phyloP scores from a whole-genome alignment of 2,888 invertebrate genomes.

The Aporophyla lueneburgensis region DNA sequence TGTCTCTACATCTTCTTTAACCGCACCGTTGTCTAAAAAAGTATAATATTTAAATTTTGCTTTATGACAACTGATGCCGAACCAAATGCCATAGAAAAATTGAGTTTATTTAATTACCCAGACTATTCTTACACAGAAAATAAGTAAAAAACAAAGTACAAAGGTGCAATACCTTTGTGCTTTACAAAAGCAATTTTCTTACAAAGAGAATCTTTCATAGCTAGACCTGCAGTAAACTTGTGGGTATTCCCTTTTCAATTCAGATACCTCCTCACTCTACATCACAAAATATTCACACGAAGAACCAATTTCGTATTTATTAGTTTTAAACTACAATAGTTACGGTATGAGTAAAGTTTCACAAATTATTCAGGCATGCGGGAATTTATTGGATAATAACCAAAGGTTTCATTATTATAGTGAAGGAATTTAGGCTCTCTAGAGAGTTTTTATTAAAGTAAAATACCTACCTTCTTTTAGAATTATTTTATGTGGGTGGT shows the following conservation, averaged over 20 bases:
- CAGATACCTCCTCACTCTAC: not conserved
- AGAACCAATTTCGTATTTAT: slow-evolving; percentile 3
- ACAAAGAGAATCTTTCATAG: not conserved
- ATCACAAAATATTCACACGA: not conserved
- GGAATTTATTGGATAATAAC: slow-evolving; percentile 10
- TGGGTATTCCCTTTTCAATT: too few relatives aligned
- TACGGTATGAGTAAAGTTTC: slow-evolving; percentile 3
- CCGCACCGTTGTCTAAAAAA: too few relatives aligned
- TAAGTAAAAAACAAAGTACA: too few relatives aligned
- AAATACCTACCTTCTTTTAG: not conserved
- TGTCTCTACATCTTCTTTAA: too few relatives aligned
- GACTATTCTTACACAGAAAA: too few relatives aligned
- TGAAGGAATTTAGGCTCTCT: not conserved
- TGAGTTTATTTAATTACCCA: too few relatives aligned
- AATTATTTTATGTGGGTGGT: not conserved
- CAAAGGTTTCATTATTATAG: not conserved
- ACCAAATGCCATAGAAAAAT: too few relatives aligned
- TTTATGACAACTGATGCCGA: too few relatives aligned
- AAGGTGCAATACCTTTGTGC: not conserved
- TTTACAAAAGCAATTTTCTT: slow-evolving; percentile 1
- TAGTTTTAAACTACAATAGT: slow-evolving; percentile 17
- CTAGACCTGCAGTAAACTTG: not conserved
- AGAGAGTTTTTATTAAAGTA: not conserved
- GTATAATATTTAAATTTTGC: too few relatives aligned
- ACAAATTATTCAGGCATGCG: slow-evolving; percentile 11